Evolutionary conservation across 1,140 invertebrate genomes (phyloP), one percentile per base, ranked within the genome.

Genomic region (Penaeus indicus): DNA sequence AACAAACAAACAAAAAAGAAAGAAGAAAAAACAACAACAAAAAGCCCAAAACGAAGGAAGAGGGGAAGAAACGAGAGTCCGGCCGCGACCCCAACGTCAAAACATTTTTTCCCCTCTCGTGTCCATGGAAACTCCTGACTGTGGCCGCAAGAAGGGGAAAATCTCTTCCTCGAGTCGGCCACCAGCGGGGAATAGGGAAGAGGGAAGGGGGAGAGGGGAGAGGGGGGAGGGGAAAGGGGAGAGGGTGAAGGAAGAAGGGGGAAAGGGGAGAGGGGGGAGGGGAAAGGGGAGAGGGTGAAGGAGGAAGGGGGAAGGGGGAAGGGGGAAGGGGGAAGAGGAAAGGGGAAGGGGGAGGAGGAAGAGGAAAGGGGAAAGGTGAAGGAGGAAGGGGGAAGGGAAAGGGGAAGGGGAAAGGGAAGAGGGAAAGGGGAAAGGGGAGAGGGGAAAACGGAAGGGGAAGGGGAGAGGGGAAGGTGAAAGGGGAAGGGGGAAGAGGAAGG

Each of bases 361-460:
- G 81, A 27, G 25, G 25, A 22, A 64, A 62, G 18, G 81, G 62
- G 62, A 54, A 25, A 64, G 27, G 16, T 62, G 62, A 64, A 54
- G 25, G 27, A n/a, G 64, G 27, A 27, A 22, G 22, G 62, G 62
- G 27, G 64, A 54, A 25, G 81, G 32, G 32, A 38, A 22, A 64
- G 61, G 25, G 32, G 18, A 27, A 83, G 60, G 27, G 62, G 38
- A 22, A 83, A 42, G 27, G 61, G 38, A 25, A 83, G 61, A 67
- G 81, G 42, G 81, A 83, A 62, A 54, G 62, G 61, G 64, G 81
- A 64, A 54, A 83, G 80, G 62, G 61, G 38, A 32, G 18, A 62
- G 64, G 38, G 25, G 8, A 42, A n/a, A n/a, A 61, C n/a, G 21
- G n/a, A 61, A 18, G 25, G 54, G 21, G 54, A 63, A 27, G 10